Evolutionary conservation across 1,140 invertebrate species (phyloP).

Genomic region (Mizuhopecten yessoensis): DNA sequence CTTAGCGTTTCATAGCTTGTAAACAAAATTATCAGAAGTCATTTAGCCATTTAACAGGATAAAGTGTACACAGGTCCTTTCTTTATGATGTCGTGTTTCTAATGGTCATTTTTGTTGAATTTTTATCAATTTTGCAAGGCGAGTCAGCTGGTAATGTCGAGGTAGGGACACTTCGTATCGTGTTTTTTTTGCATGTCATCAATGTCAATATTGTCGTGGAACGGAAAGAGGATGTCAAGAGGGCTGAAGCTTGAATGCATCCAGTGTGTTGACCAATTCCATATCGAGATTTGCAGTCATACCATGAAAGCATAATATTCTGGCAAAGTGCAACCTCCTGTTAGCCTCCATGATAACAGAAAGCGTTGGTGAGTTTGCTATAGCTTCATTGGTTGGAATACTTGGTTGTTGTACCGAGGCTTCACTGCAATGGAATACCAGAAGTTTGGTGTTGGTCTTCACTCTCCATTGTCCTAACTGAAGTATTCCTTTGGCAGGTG

Average conservation of each 20-base stretch:
- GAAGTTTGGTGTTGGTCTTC: background rate
- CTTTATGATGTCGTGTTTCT: background rate
- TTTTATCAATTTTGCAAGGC: background rate
- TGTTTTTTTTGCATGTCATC: background rate
- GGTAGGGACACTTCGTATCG: background rate
- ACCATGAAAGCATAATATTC: background rate
- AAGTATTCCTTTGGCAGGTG: background rate
- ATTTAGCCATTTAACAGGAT: background rate
- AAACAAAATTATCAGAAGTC: background rate
- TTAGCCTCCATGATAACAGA: background rate
- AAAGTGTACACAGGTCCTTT: background rate
- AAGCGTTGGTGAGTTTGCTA: background rate
- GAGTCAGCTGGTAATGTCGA: no score
- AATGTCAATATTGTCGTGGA: background rate
- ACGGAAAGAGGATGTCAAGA: background rate
- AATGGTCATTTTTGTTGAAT: background rate
- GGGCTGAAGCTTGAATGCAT: background rate
- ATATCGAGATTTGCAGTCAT: background rate
- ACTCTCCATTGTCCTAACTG: background rate
- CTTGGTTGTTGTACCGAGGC: background rate
- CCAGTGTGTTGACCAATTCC: background rate
- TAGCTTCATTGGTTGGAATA: background rate
- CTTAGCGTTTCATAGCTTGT: no score
- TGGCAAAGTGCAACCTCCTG: background rate
- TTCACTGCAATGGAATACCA: background rate